A percentile compares a stretch with the other conserved stretches of the same genome.
These are phyloP conservation scores for Tamias sibiricus DNA, from an alignment of 2,113 vertebrate genomes.

Conservation along the genomic window DNA sequence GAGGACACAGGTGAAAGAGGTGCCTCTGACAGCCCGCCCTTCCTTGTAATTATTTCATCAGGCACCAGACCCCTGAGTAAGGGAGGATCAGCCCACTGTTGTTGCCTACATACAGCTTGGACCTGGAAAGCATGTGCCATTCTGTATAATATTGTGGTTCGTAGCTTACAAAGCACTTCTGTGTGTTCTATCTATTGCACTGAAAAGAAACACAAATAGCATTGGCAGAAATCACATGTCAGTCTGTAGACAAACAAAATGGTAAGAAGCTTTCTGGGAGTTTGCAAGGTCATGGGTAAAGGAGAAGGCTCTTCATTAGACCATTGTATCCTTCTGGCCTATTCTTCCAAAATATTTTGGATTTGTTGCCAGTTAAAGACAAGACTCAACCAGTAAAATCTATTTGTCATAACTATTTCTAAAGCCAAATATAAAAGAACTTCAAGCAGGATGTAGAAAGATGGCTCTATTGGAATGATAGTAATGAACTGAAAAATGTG, in stretches of 20 bases:
- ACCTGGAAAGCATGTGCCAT: background rate
- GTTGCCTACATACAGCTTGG: background rate
- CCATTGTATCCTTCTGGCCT: background rate
- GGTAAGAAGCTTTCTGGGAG: background rate
- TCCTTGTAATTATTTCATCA: background rate
- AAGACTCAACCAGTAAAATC: background rate
- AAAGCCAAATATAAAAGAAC: background rate
- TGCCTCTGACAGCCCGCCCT: background rate
- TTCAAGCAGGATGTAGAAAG: background rate
- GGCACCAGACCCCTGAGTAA: background rate
- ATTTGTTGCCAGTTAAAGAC: conserved; percentile 46
- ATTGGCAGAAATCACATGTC: background rate
- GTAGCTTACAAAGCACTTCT: background rate
- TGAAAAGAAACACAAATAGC: background rate
- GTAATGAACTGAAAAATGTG: background rate
- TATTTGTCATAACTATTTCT: background rate
- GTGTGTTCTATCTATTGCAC: background rate
- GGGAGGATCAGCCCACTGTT: background rate
- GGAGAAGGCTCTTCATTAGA: background rate
- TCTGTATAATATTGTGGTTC: background rate
- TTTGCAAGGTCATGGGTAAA: background rate
- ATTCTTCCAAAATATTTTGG: background rate
- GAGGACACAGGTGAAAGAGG: background rate
- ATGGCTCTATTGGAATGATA: background rate
- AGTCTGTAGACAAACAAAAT: background rate